Evolutionary conservation across 1,140 invertebrate species (phyloP).

Genomic region (Panulirus ornatus): DNA sequence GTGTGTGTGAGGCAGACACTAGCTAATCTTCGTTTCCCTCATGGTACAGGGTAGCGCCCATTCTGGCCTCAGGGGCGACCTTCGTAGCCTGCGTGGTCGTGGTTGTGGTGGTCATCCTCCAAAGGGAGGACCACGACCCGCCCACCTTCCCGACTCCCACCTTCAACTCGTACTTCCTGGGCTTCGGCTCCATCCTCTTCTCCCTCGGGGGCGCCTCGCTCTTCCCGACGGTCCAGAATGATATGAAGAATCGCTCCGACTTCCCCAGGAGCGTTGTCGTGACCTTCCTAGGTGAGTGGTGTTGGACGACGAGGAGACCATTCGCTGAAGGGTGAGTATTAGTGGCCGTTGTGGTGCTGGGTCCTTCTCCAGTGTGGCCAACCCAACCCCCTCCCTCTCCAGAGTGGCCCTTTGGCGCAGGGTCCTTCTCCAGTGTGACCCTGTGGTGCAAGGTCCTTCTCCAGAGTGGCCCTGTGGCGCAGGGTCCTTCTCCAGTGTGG

Average conservation of each 20-base stretch:
- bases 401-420: too few relatives aligned
- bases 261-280: conserved; percentile 76
- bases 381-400: too few relatives aligned
- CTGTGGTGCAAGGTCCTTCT: too few relatives aligned
- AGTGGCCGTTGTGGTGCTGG: too few relatives aligned
- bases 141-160: conserved; percentile 74
- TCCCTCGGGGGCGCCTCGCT: conserved; percentile 84
- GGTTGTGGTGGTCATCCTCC: conserved; percentile 80
- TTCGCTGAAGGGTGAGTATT: too few relatives aligned
- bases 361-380: too few relatives aligned
- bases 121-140: conserved; percentile 61
- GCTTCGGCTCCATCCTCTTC: conserved; percentile 84
- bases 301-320: too few relatives aligned
- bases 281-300: conserved; percentile 76
- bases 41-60: conserved; percentile 79
- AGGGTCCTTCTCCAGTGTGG: too few relatives aligned
- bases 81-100: conserved; percentile 81
- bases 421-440: too few relatives aligned
- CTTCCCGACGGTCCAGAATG: conserved; percentile 86
- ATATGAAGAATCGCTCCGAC: conserved; percentile 77
- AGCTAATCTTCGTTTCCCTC: neutral
- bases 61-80: conserved; percentile 81
- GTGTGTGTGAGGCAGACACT: neutral
- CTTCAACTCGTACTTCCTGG: conserved; percentile 81
- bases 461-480: too few relatives aligned